Base-by-base conservation (phyloP, 2,113 vertebrate species). In the Pterocles gutturalis region DNA sequence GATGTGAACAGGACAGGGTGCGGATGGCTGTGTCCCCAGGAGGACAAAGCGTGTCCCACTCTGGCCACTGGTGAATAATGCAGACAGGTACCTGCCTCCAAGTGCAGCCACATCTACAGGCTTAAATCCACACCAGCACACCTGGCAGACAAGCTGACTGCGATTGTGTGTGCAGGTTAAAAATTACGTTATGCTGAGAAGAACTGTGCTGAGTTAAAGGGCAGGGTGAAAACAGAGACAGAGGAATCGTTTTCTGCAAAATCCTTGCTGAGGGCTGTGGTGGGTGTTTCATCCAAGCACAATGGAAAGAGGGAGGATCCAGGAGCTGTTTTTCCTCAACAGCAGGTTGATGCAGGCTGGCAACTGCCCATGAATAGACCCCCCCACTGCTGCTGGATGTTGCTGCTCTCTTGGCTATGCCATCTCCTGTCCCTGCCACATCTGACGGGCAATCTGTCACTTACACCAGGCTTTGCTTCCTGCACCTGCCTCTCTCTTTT, bases 231-330 rank as follows among this genome's bases (percentile, higher is more conserved):
- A 84, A 36, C 31, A 33, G 53, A 20, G 2, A 45, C n/a, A 45
- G 17, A 58, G 57, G 36, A 57, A 36, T 33, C 0, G 0, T 46
- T 57, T 91, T 57, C 58, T 77, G 64, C n/a, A 70, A 19, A 70
- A 70, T n/a, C 14, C 5, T 31, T 0, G 0, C 6, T 28, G 34
- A 65, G 33, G 21, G 14, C 41, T 0, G 3, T 15, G n/a, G 5
- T 61, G 41, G 54, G 9, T 2, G 2, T 81, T 94, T 62, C 19
- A 22, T 36, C 25, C 51, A 64, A 84, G n/a, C 28, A 22, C 24
- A 60, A 29, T 3, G 34, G 57, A 61, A 84, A 67, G 57, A 36
- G 21, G 34, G 51, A 82, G 11, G 17, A 72, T 53, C 41, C 6
- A 4, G 43, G 33, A 55, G 38, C 45, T 46, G 29, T 2, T 80